Base-by-base conservation (phyloP, 2,888 invertebrate genomes). In the Strigamia maritima region DNA sequence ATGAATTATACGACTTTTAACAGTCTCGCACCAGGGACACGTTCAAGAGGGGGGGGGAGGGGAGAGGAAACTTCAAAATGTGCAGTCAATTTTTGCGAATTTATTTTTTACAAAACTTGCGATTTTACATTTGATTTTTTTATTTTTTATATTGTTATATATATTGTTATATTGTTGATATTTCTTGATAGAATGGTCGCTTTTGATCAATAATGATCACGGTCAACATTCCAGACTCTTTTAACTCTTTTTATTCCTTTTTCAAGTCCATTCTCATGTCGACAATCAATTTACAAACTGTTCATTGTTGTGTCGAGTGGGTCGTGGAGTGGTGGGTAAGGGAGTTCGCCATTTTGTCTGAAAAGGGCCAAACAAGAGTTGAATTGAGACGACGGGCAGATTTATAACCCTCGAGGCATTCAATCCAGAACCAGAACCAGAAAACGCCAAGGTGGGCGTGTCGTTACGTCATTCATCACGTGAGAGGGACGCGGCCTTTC, bases 281-380 rank as follows among this genome's bases (percentile, higher is more conserved):
- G 70, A 70, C 70, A 70, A 70, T 70, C 70, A 70, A 70, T 70
- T 70, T 70, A 70, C 70, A 70, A 70, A 70, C 70, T 70, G 70
- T 28, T 70, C 70, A 70, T 70, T 70, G 70, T 70, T 28, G 28
- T 26, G 70, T 70, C 70, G 70, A 70, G 70, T 70, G 70, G 70
- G 70, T 70, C 70, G 70, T 28, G 70, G n/a, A 70, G 70, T 70
- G 7, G 70, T 26, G 70, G 28, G 70, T 28, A n/a, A 28, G 24
- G 70, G 26, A 28, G 70, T 28, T 26, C 26, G 16, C 70, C 70
- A 70, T 70, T 70, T 70, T 70, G 70, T 70, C 70, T 70, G 70
- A 70, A 70, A 70, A 70, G 70, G 70, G 70, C 70, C 70, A 70
- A 70, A 70, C 70, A 70, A 70, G 70, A 70, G 70, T 70, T 70